A percentile compares a stretch with the other conserved stretches of the same genome.
Conservation (phyloP, 2,888 invertebrate species). For the Meganola albula region DNA sequence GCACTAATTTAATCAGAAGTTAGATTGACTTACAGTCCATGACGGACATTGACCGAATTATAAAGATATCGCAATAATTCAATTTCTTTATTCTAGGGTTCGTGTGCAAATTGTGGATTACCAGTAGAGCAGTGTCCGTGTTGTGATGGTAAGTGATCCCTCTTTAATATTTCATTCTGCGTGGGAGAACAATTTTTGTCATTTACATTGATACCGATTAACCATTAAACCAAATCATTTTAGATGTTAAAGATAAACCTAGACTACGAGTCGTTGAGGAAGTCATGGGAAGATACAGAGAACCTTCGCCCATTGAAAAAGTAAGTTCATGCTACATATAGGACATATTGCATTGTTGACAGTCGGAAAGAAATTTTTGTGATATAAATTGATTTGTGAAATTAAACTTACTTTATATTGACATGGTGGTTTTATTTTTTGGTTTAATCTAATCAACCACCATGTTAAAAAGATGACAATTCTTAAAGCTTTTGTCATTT, state of each 20-base stretch:
- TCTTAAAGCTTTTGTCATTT: slow-evolving; percentile 20
- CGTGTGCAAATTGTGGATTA: slow-evolving; percentile 29
- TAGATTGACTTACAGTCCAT: not conserved
- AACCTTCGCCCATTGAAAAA: slow-evolving; percentile 44
- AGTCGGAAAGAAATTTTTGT: too few species aligned
- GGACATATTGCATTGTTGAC: too few species aligned
- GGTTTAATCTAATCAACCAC: slow-evolving; percentile 32
- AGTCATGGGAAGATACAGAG: slow-evolving; percentile 52
- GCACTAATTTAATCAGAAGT: too few species aligned
- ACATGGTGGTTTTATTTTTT: slow-evolving; percentile 49
- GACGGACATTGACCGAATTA: not conserved
- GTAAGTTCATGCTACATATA: slow-evolving; percentile 37
- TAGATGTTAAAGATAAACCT: slow-evolving; percentile 47
- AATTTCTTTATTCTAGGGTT: slow-evolving; percentile 29
- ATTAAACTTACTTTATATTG: too few species aligned
- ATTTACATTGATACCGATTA: slow-evolving; percentile 9
- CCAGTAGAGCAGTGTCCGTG: slow-evolving; percentile 28
- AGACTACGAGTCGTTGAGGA: slow-evolving; percentile 52
- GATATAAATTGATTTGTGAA: too few species aligned
- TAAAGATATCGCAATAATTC: not conserved
- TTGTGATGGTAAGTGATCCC: slow-evolving; percentile 37
- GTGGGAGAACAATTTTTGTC: slow-evolving; percentile 49
- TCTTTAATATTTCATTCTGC: slow-evolving; percentile 21
- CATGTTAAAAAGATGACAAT: slow-evolving; percentile 23
- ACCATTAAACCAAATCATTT: slow-evolving; percentile 36